Percentiles rank a stretch among this genome's conserved stretches.
These are phyloP conservation scores for Rotaria magnacalcarata DNA, from an alignment of 2,888 invertebrate species.

Conservation along the genomic window DNA sequence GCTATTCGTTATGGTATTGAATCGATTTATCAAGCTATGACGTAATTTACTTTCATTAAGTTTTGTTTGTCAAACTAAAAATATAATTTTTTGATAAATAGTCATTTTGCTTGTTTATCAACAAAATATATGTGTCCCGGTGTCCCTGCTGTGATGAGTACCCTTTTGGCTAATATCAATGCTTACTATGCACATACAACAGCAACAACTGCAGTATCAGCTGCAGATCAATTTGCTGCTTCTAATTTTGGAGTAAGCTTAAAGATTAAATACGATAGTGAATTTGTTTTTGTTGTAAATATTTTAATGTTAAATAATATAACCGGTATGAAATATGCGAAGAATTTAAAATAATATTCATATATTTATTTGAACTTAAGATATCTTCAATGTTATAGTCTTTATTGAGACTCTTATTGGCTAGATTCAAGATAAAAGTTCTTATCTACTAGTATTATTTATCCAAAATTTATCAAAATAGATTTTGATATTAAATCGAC, in stretches of 20 bases:
- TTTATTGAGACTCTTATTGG: no score
- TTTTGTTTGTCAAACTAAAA: no score
- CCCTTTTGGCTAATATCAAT: constrained; percentile 95
- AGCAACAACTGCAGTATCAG: constrained; percentile 79
- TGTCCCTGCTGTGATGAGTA: constrained; percentile 97
- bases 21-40: constrained; percentile 97
- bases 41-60: constrained; percentile 59
- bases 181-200: constrained; percentile 97
- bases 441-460: no score
- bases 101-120: constrained; percentile 94
- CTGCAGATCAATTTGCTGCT: constrained; percentile 95
- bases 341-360: no score
- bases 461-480: no score
- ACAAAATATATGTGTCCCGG: constrained; percentile 98
- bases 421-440: no score
- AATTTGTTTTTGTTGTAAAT: neutral
- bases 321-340: no score
- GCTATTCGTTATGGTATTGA: constrained; percentile 99
- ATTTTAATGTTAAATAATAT: neutral
- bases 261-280: neutral
- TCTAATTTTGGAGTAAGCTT: constrained; percentile 82
- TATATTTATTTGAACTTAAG: no score
- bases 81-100: constrained; percentile 66
- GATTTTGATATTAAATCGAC: no score
- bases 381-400: no score